Percentiles rank a stretch among this genome's conserved stretches.
Conservation (phyloP, 2,888 invertebrate species). For the Parapristionchus giblindavisi region DNA sequence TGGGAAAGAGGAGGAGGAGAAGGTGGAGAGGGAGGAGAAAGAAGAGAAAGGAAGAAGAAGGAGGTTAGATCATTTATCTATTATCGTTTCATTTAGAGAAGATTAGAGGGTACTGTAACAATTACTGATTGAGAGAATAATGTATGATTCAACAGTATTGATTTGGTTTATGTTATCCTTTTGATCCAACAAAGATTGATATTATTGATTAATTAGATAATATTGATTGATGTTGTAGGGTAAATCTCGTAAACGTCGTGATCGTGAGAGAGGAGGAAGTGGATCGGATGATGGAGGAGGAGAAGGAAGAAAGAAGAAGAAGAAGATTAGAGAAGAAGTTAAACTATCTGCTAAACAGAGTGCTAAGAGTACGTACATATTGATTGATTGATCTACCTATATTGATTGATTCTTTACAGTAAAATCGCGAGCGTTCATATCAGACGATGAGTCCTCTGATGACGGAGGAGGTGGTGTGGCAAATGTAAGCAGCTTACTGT, state of each 20-base stretch:
- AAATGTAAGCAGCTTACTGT: neutral
- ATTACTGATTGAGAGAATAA: neutral
- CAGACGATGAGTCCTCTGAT: constrained; percentile 52
- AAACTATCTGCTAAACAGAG: constrained; percentile 55
- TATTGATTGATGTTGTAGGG: constrained; percentile 1
- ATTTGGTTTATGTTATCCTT: neutral
- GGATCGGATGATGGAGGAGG: constrained; percentile 46
- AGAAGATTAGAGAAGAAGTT: constrained; percentile 38
- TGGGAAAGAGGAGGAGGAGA: constrained; percentile 51
- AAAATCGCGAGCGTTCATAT: constrained; percentile 56
- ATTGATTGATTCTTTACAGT: constrained; percentile 43
- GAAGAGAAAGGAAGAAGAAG: constrained; percentile 44
- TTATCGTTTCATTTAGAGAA: too few relatives aligned
- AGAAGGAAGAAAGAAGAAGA: constrained; percentile 32
- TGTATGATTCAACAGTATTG: neutral
- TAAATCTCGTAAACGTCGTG: constrained; percentile 43
- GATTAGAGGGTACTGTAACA: too few relatives aligned
- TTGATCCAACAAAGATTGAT: neutral
- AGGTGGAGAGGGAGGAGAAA: constrained; percentile 41
- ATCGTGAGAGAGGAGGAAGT: constrained; percentile 43
- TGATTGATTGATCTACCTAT: constrained; percentile 1
- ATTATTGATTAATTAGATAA: neutral
- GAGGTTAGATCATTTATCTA: constrained; percentile 32
- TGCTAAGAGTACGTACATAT: constrained; percentile 45
- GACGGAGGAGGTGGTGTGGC: constrained; percentile 38